Evolutionary conservation across 2,888 invertebrate genomes (phyloP), one percentile per base, ranked within the genome.

Genomic region (Nemurella pictetii): DNA sequence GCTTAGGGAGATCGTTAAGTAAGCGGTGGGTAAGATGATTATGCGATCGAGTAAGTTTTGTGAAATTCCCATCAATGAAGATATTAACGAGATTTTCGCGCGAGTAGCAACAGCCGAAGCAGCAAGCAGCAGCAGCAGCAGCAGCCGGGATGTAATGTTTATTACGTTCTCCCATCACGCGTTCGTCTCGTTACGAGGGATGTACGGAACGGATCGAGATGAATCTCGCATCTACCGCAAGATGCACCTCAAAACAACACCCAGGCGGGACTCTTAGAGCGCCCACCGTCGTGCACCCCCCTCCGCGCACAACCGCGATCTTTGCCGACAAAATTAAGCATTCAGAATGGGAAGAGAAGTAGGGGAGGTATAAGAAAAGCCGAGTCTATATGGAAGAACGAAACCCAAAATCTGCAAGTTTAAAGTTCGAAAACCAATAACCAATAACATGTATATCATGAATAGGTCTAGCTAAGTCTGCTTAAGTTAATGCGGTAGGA

Each of bases 361-460:
- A 55, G 12, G 78, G 78, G 78, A 29, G 78, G 77, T 7, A 77
- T 29, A 78, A 28, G 30, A 78, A 29, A 78, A 78, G 78, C 55
- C 12, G 55, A 72, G 25, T 82, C n/a, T n/a, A 82, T 55, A 26
- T 55, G 72, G 82, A 82, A 78, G 78, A 82, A 82, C 82, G 82
- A 82, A 72, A 72, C 55, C 82, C 82, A 20, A 82, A 82, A 82
- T 82, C 82, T 82, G 82, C 72, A 82, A 82, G 85, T 82, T 83
- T 55, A 74, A 77, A 82, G 75, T 85, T 85, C 83, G 82, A 85
- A 85, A 85, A 85, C 83, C 83, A 72, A 83, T 85, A 85, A 36
- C 83, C 77, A 82, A 85, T 85, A 82, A 83, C 29, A 74, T 85
- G 83, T 85, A 82, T 85, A 85, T 83, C 83, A 85, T 29, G 83